Base-by-base conservation (phyloP, 2,888 invertebrate genomes). In the Drosophila acutilabella region DNA sequence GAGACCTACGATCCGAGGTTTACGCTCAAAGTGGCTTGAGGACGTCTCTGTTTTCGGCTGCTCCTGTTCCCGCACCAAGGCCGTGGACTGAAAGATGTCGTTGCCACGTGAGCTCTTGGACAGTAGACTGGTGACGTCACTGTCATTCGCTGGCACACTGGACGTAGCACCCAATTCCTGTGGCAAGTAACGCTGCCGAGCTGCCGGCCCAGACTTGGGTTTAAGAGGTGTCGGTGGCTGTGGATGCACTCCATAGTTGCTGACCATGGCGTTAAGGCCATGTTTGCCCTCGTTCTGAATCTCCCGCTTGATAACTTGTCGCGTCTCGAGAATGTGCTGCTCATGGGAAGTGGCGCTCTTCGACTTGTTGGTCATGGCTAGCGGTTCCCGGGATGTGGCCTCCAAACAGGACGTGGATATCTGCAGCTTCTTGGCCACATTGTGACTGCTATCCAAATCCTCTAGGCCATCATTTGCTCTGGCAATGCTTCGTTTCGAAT, bases 401-500 rank as follows among this genome's bases (percentile, higher is more conserved):
- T 88, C 83, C 62, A 89, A 16, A 40, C 77, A 81, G 41, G 83
- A 84, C 2, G 76, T 80, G 7, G 89, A 85, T 20, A 89, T 86
- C 72, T 90, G 90, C 36, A 88, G 50, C 68, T 91, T 91, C 73
- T 90, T 90, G 65, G 88, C 84, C 68, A 85, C 80, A n/a, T 84
- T 90, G 64, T 81, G 81, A 58, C 81, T 86, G n/a, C 72, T 91
- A 41, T 91, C 91, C 11, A 74, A 7, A 26, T 90, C 91, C 66
- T 93, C 87, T 4, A 80, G 45, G 2, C 75, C 81, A 2, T 80
- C 81, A 6, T 72, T 83, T 8, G 91, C 89, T 65, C 94, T 93
- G 79, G 95, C 94, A 68, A 95, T 95, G 90, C 95, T 95, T 89
- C 95, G 95, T 33, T 95, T 95, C 60, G 96, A 96, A 81, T 95